phyloP scores from a whole-genome alignment of 2,888 invertebrate species.

The Diadegma fenestrale region DNA sequence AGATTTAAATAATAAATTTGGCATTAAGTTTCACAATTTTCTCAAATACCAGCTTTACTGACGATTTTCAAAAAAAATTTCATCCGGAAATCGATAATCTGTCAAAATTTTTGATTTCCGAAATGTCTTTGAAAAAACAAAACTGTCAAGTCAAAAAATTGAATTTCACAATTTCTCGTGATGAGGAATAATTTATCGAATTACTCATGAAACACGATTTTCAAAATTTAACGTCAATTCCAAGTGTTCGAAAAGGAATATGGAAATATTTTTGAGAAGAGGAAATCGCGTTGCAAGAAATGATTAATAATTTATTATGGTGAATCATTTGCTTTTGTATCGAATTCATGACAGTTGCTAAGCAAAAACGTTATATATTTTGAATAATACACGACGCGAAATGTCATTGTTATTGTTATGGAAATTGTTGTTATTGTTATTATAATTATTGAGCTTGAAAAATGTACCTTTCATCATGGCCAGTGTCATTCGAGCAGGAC shows the following conservation, averaged over 20 bases:
- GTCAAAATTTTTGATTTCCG: not conserved
- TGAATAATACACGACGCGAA: not conserved
- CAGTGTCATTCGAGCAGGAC: conserved; percentile 81
- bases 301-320: not conserved
- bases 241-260: not conserved
- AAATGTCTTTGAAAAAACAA: not conserved
- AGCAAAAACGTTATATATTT: conserved; percentile 4
- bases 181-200: not conserved
- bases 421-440: conserved; percentile 22
- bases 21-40: not conserved
- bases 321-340: conserved; percentile 29
- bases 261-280: not conserved
- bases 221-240: not conserved
- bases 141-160: not conserved
- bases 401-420: conserved; percentile 22
- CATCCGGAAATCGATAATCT: not conserved
- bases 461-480: conserved; percentile 83
- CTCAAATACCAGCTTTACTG: not conserved
- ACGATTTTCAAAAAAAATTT: not conserved
- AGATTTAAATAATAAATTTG: not conserved
- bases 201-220: not conserved
- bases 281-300: not conserved
- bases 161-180: not conserved
- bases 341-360: conserved; percentile 23
- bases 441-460: conserved; percentile 15